Evolutionary conservation across 2,888 invertebrate genomes (phyloP), one percentile per base, ranked within the genome.

Genomic region (Drosophila mettleri): DNA sequence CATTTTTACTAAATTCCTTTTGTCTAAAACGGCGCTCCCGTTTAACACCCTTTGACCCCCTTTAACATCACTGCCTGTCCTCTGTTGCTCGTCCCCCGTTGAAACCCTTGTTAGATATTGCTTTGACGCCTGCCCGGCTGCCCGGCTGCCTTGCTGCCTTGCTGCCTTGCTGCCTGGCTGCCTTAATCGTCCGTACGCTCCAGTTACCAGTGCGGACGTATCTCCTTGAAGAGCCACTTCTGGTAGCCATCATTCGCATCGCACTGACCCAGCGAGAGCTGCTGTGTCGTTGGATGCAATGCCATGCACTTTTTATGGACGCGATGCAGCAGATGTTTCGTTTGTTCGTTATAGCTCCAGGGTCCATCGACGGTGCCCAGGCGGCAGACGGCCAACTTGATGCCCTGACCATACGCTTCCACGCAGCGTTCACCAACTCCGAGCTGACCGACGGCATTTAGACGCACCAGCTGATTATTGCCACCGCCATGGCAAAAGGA

Each of bases 401-500:
- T 94, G 39, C 95, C 96, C 89, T 97, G 96, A 0, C 95, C 94
- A 91, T 97, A 97, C 0, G 97, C 97, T 89, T 98, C 97, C 10
- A 99, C 95, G 90, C 99, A 99, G 46, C 99, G 94, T 93, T 99
- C 99, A 29, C 99, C 99, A 3, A 98, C 96, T 33, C 98, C 97
- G 49, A 99, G 90, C 92, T 99, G 99, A 0, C 99, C 99, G 78
- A 97, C 96, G 18, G 96, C 95, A 93, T 99, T 99, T 59, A 99
- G 93, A 31, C 99, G 94, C 90, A 98, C 95, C 87, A 98, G 92
- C 94, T 99, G 95, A 93, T 98, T 99, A 90, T 97, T 98, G 66
- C 99, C 99, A 82, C 95, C 95, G 24, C 98, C 98, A 92, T 99
- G 99, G 90, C 99, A 99, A 57, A 95, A 94, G 16, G 97, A 96